Conservation (phyloP, 2,797 vertebrate genomes). For the Enteromius paludinosus region DNA sequence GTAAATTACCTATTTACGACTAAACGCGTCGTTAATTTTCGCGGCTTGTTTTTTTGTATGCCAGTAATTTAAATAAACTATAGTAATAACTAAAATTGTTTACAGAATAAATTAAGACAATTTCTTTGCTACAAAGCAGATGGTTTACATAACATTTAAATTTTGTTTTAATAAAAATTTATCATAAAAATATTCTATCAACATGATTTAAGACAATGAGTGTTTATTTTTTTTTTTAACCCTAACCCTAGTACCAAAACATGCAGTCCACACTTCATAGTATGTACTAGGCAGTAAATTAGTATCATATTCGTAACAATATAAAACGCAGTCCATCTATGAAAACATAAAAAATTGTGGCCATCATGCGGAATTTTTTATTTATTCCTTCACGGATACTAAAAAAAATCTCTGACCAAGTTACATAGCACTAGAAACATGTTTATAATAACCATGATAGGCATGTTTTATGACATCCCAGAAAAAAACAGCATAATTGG, state of each 20-base stretch:
- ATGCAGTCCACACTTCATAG: not conserved
- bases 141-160: not conserved
- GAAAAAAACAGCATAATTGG: conserved; percentile 66
- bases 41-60: too few species aligned
- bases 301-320: not conserved
- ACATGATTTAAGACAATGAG: not conserved
- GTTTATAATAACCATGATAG: conserved; percentile 70
- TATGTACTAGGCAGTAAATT: not conserved
- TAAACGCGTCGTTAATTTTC: not conserved
- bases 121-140: too few species aligned
- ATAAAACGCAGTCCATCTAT: not conserved
- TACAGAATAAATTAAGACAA: not conserved
- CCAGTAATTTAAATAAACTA: too few species aligned
- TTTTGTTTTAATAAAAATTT: not conserved
- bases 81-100: not conserved
- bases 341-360: conserved; percentile 38
- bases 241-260: not conserved
- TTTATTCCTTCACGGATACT: conserved; percentile 79
- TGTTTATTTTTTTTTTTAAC: too few species aligned
- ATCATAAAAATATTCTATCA: not conserved
- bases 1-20: too few species aligned
- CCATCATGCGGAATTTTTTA: conserved; percentile 78
- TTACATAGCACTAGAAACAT: conserved; percentile 83
- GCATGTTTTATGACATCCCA: conserved; percentile 69
- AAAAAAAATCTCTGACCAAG: conserved; percentile 79